phyloP scores from a whole-genome alignment of 2,888 invertebrate genomes.

The Mimas tiliae region DNA sequence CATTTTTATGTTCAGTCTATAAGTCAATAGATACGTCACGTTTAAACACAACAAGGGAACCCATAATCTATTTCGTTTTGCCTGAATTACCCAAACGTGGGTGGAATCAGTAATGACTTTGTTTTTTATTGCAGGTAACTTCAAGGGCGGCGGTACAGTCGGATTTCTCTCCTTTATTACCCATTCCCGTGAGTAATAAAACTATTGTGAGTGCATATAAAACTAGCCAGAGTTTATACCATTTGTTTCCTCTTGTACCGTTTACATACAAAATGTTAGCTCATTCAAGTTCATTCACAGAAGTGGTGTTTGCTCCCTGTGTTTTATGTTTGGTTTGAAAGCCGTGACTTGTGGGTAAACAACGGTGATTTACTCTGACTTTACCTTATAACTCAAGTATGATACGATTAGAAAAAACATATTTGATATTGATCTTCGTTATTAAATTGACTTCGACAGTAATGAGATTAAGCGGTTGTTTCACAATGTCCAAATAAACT shows the following conservation, averaged over 20 bases:
- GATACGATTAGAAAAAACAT: neutral
- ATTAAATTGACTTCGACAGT: neutral
- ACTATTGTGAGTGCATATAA: constrained; percentile 24
- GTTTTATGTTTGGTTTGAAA: constrained; percentile 21
- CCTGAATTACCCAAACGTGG: constrained; percentile 18
- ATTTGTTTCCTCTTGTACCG: constrained; percentile 4
- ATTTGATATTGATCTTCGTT: neutral
- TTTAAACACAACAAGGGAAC: constrained; percentile 12
- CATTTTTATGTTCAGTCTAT: too few relatives aligned
- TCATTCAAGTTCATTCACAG: constrained; percentile 22
- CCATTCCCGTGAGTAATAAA: constrained; percentile 29
- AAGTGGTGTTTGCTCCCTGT: constrained; percentile 11
- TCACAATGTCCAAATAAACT: too few relatives aligned
- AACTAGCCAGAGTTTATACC: constrained; percentile 3
- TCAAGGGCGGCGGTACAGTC: constrained; percentile 27
- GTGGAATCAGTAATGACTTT: constrained; percentile 21
- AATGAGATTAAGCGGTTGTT: neutral
- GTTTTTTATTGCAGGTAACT: constrained; percentile 25
- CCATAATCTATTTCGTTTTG: constrained; percentile 14
- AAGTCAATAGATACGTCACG: neutral
- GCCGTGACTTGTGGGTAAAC: constrained; percentile 9
- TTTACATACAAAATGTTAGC: constrained; percentile 23
- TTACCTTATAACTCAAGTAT: neutral
- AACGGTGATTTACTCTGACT: constrained; percentile 1
- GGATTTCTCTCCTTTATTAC: constrained; percentile 28